These are phyloP conservation scores for Himantopus leucocephalus DNA, from an alignment of 2,113 vertebrate species.

Conservation along the genomic window DNA sequence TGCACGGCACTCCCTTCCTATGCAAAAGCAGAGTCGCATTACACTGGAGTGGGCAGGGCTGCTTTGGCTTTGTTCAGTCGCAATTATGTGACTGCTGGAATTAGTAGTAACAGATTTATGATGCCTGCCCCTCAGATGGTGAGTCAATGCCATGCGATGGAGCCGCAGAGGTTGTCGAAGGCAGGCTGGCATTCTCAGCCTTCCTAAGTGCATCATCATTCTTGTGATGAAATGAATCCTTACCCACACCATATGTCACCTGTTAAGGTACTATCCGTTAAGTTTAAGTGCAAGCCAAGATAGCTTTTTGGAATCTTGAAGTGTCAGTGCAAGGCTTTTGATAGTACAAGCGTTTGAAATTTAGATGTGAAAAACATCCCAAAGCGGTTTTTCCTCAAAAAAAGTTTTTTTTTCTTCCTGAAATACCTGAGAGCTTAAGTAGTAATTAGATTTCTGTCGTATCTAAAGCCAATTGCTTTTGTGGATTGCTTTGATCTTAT, in stretches of 20 bases:
- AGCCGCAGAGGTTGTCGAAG: not conserved
- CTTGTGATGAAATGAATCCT: not conserved
- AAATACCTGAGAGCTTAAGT: not conserved
- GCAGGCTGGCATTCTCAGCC: not conserved
- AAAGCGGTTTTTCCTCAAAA: accelerated
- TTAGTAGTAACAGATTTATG: not conserved
- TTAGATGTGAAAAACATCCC: not conserved
- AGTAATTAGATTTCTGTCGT: not conserved
- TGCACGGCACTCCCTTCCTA: not conserved
- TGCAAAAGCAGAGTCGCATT: not conserved
- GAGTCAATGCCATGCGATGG: not conserved
- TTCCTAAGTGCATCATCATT: not conserved
- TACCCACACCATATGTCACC: not conserved
- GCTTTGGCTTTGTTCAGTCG: not conserved
- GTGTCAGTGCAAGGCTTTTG: not conserved
- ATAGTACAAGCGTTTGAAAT: not conserved
- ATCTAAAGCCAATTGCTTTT: not conserved
- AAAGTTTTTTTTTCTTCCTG: not conserved
- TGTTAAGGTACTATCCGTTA: not conserved
- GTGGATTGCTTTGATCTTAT: not conserved
- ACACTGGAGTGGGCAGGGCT: not conserved
- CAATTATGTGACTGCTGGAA: constrained; percentile 1
- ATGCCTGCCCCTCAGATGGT: not conserved
- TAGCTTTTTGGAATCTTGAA: not conserved
- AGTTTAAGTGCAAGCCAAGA: not conserved